Conservation (phyloP, 92 coral and sea anemone species). For the Phenganax subtilis region DNA sequence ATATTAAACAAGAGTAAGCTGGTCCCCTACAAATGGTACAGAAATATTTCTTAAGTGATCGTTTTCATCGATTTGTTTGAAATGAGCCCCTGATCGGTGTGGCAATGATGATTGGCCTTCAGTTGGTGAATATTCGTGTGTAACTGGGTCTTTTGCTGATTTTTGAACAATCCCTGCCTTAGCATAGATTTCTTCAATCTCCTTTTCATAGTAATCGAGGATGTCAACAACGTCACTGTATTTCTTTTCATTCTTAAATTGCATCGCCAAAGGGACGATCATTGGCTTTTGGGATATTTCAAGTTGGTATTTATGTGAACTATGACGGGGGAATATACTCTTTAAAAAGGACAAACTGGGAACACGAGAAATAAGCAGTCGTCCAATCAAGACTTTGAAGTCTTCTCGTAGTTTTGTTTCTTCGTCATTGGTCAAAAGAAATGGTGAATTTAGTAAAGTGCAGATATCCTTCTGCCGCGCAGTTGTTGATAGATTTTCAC, state of each 20-base stretch:
- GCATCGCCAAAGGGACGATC: constrained; percentile 49
- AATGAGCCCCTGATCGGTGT: constrained; percentile 29
- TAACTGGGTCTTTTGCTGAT: background rate
- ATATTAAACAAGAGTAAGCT: constrained; percentile 47
- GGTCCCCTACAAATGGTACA: constrained; percentile 57
- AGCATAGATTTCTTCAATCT: constrained; percentile 15
- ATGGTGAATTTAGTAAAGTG: too few species aligned
- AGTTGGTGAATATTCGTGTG: background rate
- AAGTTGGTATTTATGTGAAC: background rate
- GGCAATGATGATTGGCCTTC: constrained; percentile 23
- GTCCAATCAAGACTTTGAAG: too few species aligned
- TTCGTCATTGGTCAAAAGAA: too few species aligned
- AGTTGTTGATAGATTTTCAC: too few species aligned
- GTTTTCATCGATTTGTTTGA: constrained; percentile 22
- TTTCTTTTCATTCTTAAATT: constrained; percentile 51
- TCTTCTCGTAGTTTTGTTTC: too few species aligned
- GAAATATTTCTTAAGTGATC: constrained; percentile 46
- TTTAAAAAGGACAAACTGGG: too few species aligned
- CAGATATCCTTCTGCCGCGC: too few species aligned
- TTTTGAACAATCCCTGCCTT: constrained; percentile 3
- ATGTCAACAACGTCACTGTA: constrained; percentile 48
- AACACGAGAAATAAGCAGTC: too few species aligned
- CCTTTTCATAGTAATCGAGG: constrained; percentile 33
- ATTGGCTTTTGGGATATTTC: constrained; percentile 46
- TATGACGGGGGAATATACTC: too few species aligned